Base-by-base conservation (phyloP, 2,888 invertebrate genomes). In the Glomeris marginata region DNA sequence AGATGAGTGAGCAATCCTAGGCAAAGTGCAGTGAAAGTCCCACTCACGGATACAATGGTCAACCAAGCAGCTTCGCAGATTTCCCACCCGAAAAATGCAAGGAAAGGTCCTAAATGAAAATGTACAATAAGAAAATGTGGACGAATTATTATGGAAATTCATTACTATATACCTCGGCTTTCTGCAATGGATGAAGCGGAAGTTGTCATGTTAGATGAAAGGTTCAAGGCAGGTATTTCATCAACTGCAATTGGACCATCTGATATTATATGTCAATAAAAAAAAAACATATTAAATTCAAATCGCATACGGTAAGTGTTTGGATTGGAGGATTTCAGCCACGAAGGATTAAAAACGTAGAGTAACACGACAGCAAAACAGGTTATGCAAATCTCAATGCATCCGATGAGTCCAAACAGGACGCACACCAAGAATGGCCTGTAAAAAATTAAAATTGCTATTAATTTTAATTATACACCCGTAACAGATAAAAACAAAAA, bases 401-500 rank as follows among this genome's bases (percentile, higher is more conserved):
- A 49, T 4, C 49, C 49, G 34, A 49, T 42, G 43, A 42, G 44
- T 8, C 42, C 49, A 15, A 44, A 49, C 16, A 16, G 16, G 15
- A 49, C 36, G 33, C 49, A 49, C 13, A 44, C 36, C 21, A 49
- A 41, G 37, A 49, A 49, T 8, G 22, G 37, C 11, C 49, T 49
- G 41, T 4, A 36, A 44, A 35, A 36, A 2, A 4, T 6, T 2
- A 21, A 4, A 36, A 13, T 41, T 41, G 18, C 40, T 15, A n/a
- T 40, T 15, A 11, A 40, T 10, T 10, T 13, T 11, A 36, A 36
- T 36, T 36, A 13, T 11, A 36, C 36, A 11, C 36, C 13, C 36
- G 36, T 43, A 43, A 41, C n/a, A 41, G 11, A 13, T 41, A 13
- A 10, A 41, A 15, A 13, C n/a, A 20, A 15, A 20, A 18, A 5